Conservation (phyloP, 2,888 invertebrate species). For the Hydroisotoma schaefferi region DNA sequence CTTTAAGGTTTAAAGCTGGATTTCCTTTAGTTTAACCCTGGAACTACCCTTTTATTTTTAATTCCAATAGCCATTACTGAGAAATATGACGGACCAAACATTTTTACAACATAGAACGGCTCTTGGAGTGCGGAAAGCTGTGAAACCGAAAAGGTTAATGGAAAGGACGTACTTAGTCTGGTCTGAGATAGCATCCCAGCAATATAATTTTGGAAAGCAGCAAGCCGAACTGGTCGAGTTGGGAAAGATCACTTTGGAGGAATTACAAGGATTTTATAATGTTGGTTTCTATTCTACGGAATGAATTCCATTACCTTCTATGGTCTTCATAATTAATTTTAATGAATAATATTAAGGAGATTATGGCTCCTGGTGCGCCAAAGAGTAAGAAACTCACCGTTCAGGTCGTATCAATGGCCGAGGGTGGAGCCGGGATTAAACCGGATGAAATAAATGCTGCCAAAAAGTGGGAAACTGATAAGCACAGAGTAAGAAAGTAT, state of each 20-base stretch:
- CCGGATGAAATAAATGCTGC: too few relatives aligned
- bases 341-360: constrained; percentile 3
- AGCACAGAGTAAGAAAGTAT: too few relatives aligned
- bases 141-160: constrained; percentile 21
- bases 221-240: constrained; percentile 16
- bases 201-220: constrained; percentile 16
- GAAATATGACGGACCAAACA: not conserved
- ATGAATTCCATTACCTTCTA: not conserved
- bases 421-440: constrained; percentile 11
- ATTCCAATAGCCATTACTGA: not conserved
- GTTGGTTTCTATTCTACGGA: constrained; percentile 3
- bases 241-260: constrained; percentile 9
- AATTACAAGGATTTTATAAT: constrained; percentile 14
- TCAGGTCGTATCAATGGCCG: constrained; percentile 20
- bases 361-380: not conserved
- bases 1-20: too few relatives aligned
- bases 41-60: too few relatives aligned
- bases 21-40: too few relatives aligned
- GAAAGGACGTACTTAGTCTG: constrained; percentile 16
- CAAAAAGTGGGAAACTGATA: too few relatives aligned
- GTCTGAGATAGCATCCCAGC: constrained; percentile 16
- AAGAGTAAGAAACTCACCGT: constrained; percentile 9
- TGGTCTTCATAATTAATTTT: not conserved
- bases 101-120: not conserved
- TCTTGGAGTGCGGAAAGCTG: constrained; percentile 6